phyloP scores from a whole-genome alignment of 2,888 invertebrate genomes.

The Chymomyza procnemis region DNA sequence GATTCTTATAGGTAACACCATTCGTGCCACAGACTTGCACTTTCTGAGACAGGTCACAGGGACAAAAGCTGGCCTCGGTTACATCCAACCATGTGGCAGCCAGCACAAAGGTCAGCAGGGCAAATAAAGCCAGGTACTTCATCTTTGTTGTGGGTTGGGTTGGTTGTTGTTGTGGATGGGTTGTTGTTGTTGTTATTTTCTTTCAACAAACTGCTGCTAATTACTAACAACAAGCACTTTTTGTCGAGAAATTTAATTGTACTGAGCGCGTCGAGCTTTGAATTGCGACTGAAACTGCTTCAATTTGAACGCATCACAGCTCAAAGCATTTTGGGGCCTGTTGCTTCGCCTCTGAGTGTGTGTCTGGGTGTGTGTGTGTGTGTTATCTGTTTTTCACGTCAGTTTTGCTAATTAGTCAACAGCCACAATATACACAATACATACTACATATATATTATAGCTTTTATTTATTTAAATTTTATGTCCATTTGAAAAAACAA shows the following conservation, averaged over 20 bases:
- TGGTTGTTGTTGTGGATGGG: neutral
- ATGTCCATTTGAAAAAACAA: constrained; percentile 8
- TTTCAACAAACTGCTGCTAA: constrained; percentile 15
- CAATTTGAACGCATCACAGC: neutral
- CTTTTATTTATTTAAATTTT: neutral
- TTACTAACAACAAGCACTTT: constrained; percentile 9
- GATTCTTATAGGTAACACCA: constrained; percentile 94
- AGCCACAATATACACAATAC: constrained; percentile 18
- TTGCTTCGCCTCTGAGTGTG: neutral
- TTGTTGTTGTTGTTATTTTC: neutral
- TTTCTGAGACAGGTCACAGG: constrained; percentile 88
- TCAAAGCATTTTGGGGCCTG: neutral
- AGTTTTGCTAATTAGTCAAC: constrained; percentile 57
- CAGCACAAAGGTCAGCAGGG: constrained; percentile 36
- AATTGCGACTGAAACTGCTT: constrained; percentile 21
- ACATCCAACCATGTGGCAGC: constrained; percentile 37
- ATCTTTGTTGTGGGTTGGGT: constrained; percentile 40
- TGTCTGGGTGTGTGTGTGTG: neutral
- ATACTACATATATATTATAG: neutral
- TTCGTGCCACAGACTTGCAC: constrained; percentile 95
- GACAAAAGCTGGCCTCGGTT: constrained; percentile 81
- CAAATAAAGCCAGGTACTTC: constrained; percentile 57
- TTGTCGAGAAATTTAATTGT: neutral
- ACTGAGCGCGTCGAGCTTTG: constrained; percentile 12
- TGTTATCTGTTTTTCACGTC: neutral